A percentile compares a stretch with the other conserved stretches of the same genome.
These are phyloP conservation scores for Drosophila diplacantha DNA, from an alignment of 2,888 invertebrate species.

Conservation along the genomic window DNA sequence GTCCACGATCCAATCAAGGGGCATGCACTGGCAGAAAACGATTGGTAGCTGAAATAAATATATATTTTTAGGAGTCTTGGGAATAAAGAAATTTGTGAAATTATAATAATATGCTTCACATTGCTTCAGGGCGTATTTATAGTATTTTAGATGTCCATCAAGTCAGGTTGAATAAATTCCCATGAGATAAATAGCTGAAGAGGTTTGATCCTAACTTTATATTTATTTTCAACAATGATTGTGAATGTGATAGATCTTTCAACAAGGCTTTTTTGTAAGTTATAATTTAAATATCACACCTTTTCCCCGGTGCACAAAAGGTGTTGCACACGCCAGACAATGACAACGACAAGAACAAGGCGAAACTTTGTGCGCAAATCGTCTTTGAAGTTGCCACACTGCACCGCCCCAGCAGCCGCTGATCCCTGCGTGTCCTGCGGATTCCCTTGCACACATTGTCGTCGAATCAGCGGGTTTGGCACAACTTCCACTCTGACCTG, in stretches of 20 bases:
- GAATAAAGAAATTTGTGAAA: too few species aligned
- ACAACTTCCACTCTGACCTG: conserved; percentile 33
- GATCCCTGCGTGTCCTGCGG: conserved; percentile 10
- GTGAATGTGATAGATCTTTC: too few species aligned
- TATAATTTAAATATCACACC: neutral
- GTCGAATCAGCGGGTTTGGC: conserved; percentile 41
- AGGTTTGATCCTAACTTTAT: too few species aligned
- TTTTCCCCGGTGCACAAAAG: conserved; percentile 4
- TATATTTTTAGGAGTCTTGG: neutral
- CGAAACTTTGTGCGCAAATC: conserved; percentile 24
- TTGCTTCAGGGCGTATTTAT: too few species aligned
- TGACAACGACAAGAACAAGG: conserved; percentile 2
- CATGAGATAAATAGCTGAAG: too few species aligned
- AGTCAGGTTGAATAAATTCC: too few species aligned
- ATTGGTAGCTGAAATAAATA: neutral
- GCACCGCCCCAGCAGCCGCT: neutral
- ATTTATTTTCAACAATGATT: too few species aligned
- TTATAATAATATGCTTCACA: too few species aligned
- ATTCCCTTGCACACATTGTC: conserved; percentile 44
- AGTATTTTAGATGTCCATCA: too few species aligned
- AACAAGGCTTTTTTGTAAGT: neutral
- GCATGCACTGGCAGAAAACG: neutral
- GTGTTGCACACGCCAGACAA: conserved; percentile 3
- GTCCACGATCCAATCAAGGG: conserved; percentile 13
- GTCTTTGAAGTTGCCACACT: conserved; percentile 21